Conservation (phyloP, 1,140 invertebrate genomes). For the Rhagoletis zephyria region DNA sequence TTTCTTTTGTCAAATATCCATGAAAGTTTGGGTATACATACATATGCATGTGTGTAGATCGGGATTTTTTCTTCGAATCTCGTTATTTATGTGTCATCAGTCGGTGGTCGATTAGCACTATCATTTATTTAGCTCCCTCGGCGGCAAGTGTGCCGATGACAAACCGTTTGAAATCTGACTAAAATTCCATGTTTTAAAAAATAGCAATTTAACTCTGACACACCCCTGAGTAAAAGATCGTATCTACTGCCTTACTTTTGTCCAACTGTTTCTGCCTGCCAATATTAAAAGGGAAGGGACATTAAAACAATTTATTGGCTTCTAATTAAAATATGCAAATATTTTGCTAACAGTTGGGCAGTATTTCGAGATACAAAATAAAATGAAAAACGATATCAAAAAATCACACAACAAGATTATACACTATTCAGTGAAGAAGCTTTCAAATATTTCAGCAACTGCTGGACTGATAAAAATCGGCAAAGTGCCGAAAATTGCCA, state of each 20-base stretch:
- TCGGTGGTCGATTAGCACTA: not conserved
- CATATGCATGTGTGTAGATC: too few relatives aligned
- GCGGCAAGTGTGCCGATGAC: not conserved
- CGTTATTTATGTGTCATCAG: not conserved
- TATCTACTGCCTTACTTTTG: not conserved
- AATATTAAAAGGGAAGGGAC: not conserved
- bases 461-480: conserved; percentile 3
- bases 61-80: not conserved
- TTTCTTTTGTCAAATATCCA: too few relatives aligned
- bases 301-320: conserved; percentile 16
- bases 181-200: not conserved
- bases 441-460: not conserved
- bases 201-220: not conserved
- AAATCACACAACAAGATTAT: not conserved
- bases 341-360: not conserved
- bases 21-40: too few relatives aligned
- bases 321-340: conserved; percentile 48
- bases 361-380: not conserved
- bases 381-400: not conserved
- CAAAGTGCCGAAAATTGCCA: conserved; percentile 37
- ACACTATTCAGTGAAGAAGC: not conserved
- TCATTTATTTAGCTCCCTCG: not conserved
- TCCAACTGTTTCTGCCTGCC: not conserved
- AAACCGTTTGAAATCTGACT: not conserved
- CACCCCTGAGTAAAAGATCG: not conserved